Evolutionary conservation across 2,113 vertebrate genomes (phyloP).

Genomic region (Dunckerocampus dactyliophorus): DNA sequence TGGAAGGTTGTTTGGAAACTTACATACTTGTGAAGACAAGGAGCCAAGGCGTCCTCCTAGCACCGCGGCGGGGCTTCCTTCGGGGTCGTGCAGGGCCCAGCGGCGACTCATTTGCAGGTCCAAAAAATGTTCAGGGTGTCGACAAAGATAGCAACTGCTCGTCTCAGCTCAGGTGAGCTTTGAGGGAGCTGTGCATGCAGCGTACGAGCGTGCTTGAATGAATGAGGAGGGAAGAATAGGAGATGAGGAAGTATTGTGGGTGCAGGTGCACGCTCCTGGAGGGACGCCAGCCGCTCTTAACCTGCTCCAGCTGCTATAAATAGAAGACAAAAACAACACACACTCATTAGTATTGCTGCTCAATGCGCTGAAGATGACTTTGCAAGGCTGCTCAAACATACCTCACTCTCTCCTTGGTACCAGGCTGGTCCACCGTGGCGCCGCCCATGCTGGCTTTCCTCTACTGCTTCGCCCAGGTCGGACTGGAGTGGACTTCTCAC

Average conservation of each 20-base stretch:
- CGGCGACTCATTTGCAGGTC: conserved; percentile 9
- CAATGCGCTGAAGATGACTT: not conserved
- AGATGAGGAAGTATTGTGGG: conserved; percentile 57
- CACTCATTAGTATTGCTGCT: not conserved
- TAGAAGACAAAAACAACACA: conserved; percentile 22
- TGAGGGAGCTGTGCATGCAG: conserved; percentile 37
- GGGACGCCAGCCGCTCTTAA: conserved; percentile 52
- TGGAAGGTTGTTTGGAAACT: conserved; percentile 7
- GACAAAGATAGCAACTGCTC: conserved; percentile 12
- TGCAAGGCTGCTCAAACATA: not conserved
- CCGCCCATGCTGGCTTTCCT: conserved; percentile 70
- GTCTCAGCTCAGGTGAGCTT: conserved; percentile 1
- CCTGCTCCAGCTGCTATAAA: conserved; percentile 50
- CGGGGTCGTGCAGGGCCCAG: not conserved
- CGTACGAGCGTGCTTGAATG: conserved; percentile 34
- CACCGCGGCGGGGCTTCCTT: conserved; percentile 1
- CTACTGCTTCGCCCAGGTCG: conserved; percentile 77
- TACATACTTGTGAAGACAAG: conserved; percentile 28
- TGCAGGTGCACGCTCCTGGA: conserved; percentile 59
- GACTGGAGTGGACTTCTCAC: conserved; percentile 65
- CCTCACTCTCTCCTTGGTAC: not conserved
- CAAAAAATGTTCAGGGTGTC: conserved; percentile 4
- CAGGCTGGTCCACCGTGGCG: conserved; percentile 67
- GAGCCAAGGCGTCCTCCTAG: conserved; percentile 10
- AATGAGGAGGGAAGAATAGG: conserved; percentile 61